Evolutionary conservation across 2,113 vertebrate genomes (phyloP).

Genomic region (Spea bombifrons): DNA sequence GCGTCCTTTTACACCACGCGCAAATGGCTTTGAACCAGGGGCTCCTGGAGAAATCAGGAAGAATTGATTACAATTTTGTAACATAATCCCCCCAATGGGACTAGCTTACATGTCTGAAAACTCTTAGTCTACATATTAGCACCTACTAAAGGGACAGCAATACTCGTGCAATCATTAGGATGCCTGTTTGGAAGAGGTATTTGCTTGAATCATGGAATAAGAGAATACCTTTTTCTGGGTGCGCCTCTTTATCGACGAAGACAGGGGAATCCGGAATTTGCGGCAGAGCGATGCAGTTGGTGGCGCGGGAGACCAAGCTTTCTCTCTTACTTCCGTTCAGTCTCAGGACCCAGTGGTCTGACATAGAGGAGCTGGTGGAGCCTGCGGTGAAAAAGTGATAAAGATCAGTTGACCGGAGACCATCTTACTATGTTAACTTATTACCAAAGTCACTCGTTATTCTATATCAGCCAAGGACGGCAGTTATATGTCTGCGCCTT

Average conservation of each 20-base stretch:
- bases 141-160: too few species aligned
- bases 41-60: conserved; percentile 61
- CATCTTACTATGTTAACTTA: background rate
- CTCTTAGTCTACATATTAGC: too few species aligned
- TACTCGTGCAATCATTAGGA: too few species aligned
- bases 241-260: conserved; percentile 53
- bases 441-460: too few species aligned
- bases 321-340: conserved; percentile 65
- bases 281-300: conserved; percentile 59
- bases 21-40: conserved; percentile 63
- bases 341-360: conserved; percentile 82
- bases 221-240: conserved; percentile 67
- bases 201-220: too few species aligned
- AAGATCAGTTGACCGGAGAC: background rate
- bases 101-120: too few species aligned
- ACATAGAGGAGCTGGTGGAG: conserved; percentile 75
- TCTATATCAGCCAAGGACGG: too few species aligned
- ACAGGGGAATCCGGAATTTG: conserved; percentile 65
- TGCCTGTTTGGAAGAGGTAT: too few species aligned
- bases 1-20: conserved; percentile 68
- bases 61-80: background rate
- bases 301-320: conserved; percentile 67
- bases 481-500: too few species aligned
- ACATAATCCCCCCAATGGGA: background rate
- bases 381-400: conserved; percentile 58